These are phyloP conservation scores for Galagoides demidoff DNA, from an alignment of 2,797 vertebrate genomes.

Conservation along the genomic window DNA sequence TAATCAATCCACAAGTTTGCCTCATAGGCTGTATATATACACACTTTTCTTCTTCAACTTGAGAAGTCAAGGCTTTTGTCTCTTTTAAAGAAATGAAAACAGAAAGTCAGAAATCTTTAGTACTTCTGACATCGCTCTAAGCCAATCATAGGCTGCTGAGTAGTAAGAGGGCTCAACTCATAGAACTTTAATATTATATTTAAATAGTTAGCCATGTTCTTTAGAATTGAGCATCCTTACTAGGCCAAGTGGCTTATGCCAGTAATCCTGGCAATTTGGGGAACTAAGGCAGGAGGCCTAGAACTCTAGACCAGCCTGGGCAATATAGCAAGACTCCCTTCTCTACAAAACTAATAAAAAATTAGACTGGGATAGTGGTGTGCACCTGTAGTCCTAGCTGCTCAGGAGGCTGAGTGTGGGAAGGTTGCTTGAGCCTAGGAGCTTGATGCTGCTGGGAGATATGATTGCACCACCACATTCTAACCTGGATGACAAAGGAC, in stretches of 20 bases:
- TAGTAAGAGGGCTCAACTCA: neutral
- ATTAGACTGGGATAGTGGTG: neutral
- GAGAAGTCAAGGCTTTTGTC: neutral
- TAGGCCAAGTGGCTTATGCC: neutral
- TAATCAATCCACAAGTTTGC: too few relatives aligned
- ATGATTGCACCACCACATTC: neutral
- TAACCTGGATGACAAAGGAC: neutral
- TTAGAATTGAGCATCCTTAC: neutral
- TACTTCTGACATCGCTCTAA: neutral
- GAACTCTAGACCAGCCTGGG: neutral
- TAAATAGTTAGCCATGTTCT: neutral
- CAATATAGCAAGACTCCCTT: neutral
- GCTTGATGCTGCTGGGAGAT: neutral
- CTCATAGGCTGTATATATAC: neutral
- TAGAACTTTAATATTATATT: neutral
- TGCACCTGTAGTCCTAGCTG: neutral
- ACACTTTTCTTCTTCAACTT: neutral
- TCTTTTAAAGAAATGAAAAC: neutral
- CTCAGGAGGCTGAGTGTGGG: neutral
- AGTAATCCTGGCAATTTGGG: neutral
- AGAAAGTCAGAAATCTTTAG: neutral
- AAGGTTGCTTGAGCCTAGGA: neutral
- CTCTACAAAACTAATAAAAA: neutral
- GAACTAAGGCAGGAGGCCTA: neutral
- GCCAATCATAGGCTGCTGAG: neutral